Percentiles rank a stretch among this genome's conserved stretches.
Evolutionary conservation across 2,797 vertebrate genomes (phyloP).

Genomic region (Sarcophilus harrisii): DNA sequence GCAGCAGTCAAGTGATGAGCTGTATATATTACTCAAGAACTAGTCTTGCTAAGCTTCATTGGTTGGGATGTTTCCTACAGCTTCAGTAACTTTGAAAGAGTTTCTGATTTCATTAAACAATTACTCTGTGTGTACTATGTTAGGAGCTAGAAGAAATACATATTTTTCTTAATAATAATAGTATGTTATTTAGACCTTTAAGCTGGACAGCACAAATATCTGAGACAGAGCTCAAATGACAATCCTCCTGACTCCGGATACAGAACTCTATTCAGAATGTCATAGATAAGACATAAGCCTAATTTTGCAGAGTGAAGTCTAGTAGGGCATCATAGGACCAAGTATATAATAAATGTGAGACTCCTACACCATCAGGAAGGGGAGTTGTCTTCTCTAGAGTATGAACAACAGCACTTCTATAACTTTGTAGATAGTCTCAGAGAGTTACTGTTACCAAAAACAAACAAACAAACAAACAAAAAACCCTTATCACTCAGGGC

Average conservation of each 20-base stretch:
- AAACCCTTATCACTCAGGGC: neutral
- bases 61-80: neutral
- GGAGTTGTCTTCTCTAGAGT: neutral
- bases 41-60: neutral
- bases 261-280: neutral
- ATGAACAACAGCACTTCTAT: neutral
- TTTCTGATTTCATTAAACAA: neutral
- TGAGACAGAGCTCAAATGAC: neutral
- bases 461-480: no score
- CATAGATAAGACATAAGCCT: neutral
- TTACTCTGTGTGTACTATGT: neutral
- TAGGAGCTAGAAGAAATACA: neutral
- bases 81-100: neutral
- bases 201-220: neutral
- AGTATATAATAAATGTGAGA: neutral
- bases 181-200: neutral
- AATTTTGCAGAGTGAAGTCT: neutral
- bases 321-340: neutral
- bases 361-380: neutral
- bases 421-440: neutral
- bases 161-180: neutral
- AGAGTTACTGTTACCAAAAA: neutral
- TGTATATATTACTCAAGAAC: neutral
- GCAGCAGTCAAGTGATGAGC: neutral
- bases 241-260: neutral